Evolutionary conservation across 2,113 vertebrate genomes (phyloP), one percentile per base, ranked within the genome.

Genomic region (Apistogramma diplotaenia): DNA sequence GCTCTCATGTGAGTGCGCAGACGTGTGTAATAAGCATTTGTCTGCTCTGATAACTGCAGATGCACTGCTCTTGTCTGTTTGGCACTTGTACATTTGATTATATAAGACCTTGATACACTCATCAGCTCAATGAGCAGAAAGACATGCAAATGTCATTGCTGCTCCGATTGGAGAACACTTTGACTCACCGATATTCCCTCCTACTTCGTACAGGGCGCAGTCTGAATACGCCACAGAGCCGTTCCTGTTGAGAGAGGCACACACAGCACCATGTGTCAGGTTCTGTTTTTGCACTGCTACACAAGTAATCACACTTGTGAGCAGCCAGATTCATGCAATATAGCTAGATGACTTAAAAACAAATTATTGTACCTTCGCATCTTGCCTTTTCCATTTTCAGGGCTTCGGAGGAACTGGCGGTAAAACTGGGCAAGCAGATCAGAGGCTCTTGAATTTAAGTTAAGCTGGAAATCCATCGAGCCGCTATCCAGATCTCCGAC

Each of bases 131-230:
- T 74, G 84, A 91, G 89, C 91, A 90, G 84, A 83, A 92, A 91
- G 86, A 88, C 92, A 85, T 67, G 90, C 86, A 85, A 89, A 93
- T 86, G 81, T 90, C 83, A 89, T 49, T 6, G 25, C 10, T 6
- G 33, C 70, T 62, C 59, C 2, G 5, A 78, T 56, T 49, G n/a
- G 19, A 85, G 19, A 81, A 21, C 31, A 6, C 51, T 37, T 62
- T 57, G 10, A 93, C 97, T 93, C 90, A 96, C 97, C 95, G 55
- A 97, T 97, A 59, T 96, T 97, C 16, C 97, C 97, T 76, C 96
- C 96, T 33, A 97, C 95, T 95, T 98, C 96, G 54, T 95, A 97
- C 8, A 98, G 84, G 70, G 95, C 91, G 21, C 95, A 88, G 85
- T 93, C 94, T 0, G 93, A 86, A 12, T 89, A 86, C 3, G 91